Percentiles rank a stretch among this genome's conserved stretches.
Conservation (phyloP, 2,113 vertebrate genomes). For the Macroglossus sobrinus region DNA sequence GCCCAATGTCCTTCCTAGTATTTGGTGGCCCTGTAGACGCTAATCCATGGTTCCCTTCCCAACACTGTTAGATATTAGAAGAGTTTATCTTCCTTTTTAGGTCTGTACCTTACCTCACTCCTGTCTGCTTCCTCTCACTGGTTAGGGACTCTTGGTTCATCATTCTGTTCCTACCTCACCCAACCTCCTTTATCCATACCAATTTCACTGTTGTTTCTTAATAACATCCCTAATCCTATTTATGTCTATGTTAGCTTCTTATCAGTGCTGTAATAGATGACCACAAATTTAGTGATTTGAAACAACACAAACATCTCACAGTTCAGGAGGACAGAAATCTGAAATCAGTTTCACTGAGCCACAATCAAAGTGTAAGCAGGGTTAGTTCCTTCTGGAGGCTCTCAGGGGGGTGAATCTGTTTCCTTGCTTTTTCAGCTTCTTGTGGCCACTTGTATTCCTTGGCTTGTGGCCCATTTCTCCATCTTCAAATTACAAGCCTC, state of each 20-base stretch:
- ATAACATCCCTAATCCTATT: not conserved
- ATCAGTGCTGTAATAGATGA: not conserved
- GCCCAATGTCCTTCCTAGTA: not conserved
- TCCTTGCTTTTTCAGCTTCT: not conserved
- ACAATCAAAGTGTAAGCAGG: not conserved
- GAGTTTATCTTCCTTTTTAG: not conserved
- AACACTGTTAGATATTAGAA: not conserved
- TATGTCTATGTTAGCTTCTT: not conserved
- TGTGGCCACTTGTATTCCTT: not conserved
- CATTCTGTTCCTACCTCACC: not conserved
- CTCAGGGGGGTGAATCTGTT: not conserved
- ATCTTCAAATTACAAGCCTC: not conserved
- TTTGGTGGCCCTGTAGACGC: not conserved
- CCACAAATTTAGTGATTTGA: not conserved
- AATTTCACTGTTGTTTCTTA: not conserved
- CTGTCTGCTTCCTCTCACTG: not conserved
- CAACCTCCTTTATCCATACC: not conserved
- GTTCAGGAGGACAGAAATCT: not conserved
- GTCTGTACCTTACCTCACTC: not conserved
- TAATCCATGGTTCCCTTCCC: not conserved
- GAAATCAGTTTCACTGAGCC: not conserved
- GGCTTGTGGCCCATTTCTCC: not conserved
- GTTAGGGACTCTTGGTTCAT: not conserved
- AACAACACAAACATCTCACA: not conserved
- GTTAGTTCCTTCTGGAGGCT: not conserved